Base-by-base conservation (phyloP, 2,113 vertebrate species). In the Oenanthe oenanthe region DNA sequence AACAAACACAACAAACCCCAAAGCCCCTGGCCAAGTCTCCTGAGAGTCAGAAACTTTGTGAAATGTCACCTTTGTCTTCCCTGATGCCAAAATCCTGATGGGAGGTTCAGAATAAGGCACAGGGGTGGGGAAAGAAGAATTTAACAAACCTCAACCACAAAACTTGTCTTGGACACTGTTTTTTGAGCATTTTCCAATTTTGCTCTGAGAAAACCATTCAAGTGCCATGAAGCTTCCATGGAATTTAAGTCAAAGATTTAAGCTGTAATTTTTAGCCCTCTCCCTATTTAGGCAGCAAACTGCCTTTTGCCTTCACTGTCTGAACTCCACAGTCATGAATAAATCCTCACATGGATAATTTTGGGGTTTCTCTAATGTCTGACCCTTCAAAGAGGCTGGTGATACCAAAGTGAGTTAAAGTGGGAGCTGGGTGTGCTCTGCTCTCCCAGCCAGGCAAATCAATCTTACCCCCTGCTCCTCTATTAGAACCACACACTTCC, bases 131-230 rank as follows among this genome's bases (percentile, higher is more conserved):
- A 57, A 85, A 1, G 56, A 7, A 32, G 20, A 43, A 68, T 3
- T 21, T 12, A 53, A 45, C 50, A 34, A 86, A 62, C 3, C 9
- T 36, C 38, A 82, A 36, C 7, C 47, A 58, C 62, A 9, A n/a
- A 45, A 21, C n/a, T n/a, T 42, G 3, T 13, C 25, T 9, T 16
- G 34, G 8, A 13, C 70, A 25, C 60, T 0, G 0, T 50, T 56
- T 62, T 36, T 10, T 0, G 1, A 36, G 21, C 0, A 0, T 45
- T 62, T 45, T 63, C 26, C 22, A 43, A 10, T 38, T 54, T 16
- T 38, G 5, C 8, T 56, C 43, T 51, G 76, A 70, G 28, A 6
- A 73, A 74, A 47, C 9, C 42, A 7, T 1, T 10, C 10, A 4
- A 1, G 15, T 61, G 29, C 19, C 53, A 26, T 20, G 28, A 48